Evolutionary conservation across 2,888 invertebrate genomes (phyloP).

Genomic region (Diachrysia chrysitis): DNA sequence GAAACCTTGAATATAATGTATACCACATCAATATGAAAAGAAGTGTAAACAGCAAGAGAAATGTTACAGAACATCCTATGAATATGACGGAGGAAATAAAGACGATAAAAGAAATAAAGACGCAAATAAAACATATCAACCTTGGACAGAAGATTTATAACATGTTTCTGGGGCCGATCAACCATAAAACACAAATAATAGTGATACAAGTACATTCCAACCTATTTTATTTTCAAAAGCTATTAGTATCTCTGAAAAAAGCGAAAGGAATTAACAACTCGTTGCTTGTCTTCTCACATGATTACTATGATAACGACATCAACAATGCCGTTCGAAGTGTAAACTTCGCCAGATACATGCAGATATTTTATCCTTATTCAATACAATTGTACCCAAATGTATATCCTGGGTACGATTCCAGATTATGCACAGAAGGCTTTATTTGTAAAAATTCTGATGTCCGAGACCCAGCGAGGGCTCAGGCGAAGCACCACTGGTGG

Average conservation of each 20-base stretch:
- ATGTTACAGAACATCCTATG: not conserved
- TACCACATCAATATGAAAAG: not conserved
- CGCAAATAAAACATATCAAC: constrained; percentile 57
- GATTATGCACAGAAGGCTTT: constrained; percentile 58
- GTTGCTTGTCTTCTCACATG: constrained; percentile 64
- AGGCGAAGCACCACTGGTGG: constrained; percentile 72
- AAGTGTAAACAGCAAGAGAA: not conserved
- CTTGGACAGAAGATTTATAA: constrained; percentile 58
- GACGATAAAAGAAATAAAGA: constrained; percentile 40
- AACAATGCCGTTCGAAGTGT: constrained; percentile 44
- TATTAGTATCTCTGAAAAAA: constrained; percentile 59
- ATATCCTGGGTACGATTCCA: constrained; percentile 65
- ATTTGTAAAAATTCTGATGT: constrained; percentile 51
- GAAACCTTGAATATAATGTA: not conserved
- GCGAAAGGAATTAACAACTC: constrained; percentile 59
- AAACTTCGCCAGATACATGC: constrained; percentile 41
- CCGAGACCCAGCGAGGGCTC: constrained; percentile 53
- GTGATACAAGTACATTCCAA: constrained; percentile 67
- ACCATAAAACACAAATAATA: constrained; percentile 48
- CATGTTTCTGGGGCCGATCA: constrained; percentile 21
- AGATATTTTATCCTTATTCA: constrained; percentile 63
- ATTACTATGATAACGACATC: constrained; percentile 51
- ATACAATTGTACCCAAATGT: constrained; percentile 62
- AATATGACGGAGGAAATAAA: constrained; percentile 9
- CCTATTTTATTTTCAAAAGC: constrained; percentile 53